Evolutionary conservation across 1,140 invertebrate species (phyloP).

Genomic region (Apis florea): DNA sequence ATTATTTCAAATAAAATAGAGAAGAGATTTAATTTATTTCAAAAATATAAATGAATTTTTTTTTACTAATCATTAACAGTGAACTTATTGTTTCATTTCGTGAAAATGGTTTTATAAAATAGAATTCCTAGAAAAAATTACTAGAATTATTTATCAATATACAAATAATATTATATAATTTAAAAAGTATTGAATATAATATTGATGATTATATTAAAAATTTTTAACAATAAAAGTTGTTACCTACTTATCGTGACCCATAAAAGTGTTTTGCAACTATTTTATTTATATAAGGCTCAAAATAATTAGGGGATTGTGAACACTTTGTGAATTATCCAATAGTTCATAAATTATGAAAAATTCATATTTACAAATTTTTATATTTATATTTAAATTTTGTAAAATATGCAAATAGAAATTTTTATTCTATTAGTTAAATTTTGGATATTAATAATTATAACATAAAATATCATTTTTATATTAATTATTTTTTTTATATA

Average conservation of each 20-base stretch:
- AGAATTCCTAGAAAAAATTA: background rate
- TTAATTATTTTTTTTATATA: no score
- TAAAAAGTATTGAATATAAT: background rate
- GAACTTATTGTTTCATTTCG: background rate
- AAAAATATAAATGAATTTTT: no score
- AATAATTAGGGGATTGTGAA: constrained; percentile 17
- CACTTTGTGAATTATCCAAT: background rate
- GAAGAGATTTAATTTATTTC: background rate
- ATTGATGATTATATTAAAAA: background rate
- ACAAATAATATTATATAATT: background rate
- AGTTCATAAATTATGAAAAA: background rate
- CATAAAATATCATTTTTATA: no score
- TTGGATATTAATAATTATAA: no score
- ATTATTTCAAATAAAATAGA: background rate
- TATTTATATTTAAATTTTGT: background rate
- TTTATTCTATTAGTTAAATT: no score
- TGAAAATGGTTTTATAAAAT: background rate
- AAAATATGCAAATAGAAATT: background rate
- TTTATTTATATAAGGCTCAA: constrained; percentile 11
- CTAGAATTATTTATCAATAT: background rate
- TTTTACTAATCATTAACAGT: background rate
- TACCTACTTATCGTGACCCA: constrained; percentile 17
- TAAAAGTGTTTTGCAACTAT: constrained; percentile 23
- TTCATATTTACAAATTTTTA: background rate
- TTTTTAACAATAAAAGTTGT: constrained; percentile 12